Percentiles rank a stretch among this genome's conserved stretches.
Evolutionary conservation across 2,797 vertebrate genomes (phyloP).

Genomic region (Eidolon dupreanum): DNA sequence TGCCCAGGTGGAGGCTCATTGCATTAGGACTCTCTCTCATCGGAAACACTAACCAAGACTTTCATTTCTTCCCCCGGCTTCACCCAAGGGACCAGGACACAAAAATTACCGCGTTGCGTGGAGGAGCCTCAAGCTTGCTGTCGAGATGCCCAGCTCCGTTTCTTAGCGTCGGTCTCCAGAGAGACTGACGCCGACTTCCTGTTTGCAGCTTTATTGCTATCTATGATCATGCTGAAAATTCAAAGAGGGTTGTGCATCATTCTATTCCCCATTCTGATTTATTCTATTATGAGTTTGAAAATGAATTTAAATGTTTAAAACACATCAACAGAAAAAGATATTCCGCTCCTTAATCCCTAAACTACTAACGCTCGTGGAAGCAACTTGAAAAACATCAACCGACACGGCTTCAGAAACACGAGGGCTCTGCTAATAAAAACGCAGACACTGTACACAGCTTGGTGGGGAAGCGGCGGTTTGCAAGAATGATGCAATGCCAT

Average conservation of each 20-base stretch:
- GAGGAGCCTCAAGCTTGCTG: background rate
- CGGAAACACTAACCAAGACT: background rate
- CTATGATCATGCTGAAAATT: background rate
- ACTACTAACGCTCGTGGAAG: background rate
- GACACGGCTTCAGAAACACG: background rate
- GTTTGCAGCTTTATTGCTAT: background rate
- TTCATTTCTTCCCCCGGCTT: background rate
- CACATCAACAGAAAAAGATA: background rate
- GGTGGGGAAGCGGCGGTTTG: background rate
- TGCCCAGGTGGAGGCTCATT: background rate
- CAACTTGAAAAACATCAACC: rapidly evolving
- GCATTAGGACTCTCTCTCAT: rapidly evolving
- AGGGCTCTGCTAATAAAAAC: background rate
- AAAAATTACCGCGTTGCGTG: background rate
- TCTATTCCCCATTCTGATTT: background rate
- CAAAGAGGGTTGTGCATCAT: background rate
- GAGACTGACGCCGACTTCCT: background rate
- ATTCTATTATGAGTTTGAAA: background rate
- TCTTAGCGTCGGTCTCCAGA: background rate
- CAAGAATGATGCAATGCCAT: background rate
- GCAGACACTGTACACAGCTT: rapidly evolving
- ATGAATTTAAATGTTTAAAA: background rate
- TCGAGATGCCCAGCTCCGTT: background rate
- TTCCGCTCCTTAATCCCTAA: background rate
- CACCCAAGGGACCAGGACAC: background rate